Conservation (phyloP, 1,140 invertebrate genomes). For the Eumeta japonica region DNA sequence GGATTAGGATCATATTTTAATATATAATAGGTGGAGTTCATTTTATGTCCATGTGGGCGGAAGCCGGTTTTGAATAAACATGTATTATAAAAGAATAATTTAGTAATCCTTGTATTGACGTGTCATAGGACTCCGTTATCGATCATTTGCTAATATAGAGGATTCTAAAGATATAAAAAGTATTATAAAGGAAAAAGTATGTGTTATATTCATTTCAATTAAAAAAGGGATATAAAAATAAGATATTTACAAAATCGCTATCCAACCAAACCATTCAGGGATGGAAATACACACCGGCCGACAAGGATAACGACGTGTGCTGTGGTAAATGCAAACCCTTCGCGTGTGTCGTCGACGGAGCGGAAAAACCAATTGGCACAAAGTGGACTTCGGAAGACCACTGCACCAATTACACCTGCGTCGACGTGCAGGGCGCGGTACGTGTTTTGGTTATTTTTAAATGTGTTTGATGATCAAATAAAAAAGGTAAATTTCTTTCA, state of each 20-base stretch:
- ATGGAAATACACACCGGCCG: slow-evolving; percentile 40
- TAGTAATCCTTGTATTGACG: too few species aligned
- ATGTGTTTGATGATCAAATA: neutral
- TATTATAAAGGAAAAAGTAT: neutral
- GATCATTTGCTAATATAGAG: too few species aligned
- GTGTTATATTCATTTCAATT: neutral
- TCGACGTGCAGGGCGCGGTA: slow-evolving; percentile 56
- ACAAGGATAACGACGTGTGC: slow-evolving; percentile 50
- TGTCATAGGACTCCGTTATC: too few species aligned
- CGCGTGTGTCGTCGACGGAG: slow-evolving; percentile 61
- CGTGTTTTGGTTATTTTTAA: slow-evolving; percentile 17
- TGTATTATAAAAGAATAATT: too few species aligned
- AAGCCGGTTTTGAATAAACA: too few species aligned
- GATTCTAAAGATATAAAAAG: too few species aligned
- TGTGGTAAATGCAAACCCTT: slow-evolving; percentile 66
- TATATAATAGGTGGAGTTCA: too few species aligned
- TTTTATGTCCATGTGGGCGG: too few species aligned
- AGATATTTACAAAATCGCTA: neutral
- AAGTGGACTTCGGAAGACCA: slow-evolving; percentile 61
- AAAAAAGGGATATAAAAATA: neutral
- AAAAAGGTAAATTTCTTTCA: neutral
- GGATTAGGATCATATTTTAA: too few species aligned
- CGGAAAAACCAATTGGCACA: slow-evolving; percentile 50
- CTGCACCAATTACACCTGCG: slow-evolving; percentile 62
- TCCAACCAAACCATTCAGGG: slow-evolving; percentile 23